phyloP scores from a whole-genome alignment of 2,888 invertebrate genomes.

The Tyria jacobaeae region DNA sequence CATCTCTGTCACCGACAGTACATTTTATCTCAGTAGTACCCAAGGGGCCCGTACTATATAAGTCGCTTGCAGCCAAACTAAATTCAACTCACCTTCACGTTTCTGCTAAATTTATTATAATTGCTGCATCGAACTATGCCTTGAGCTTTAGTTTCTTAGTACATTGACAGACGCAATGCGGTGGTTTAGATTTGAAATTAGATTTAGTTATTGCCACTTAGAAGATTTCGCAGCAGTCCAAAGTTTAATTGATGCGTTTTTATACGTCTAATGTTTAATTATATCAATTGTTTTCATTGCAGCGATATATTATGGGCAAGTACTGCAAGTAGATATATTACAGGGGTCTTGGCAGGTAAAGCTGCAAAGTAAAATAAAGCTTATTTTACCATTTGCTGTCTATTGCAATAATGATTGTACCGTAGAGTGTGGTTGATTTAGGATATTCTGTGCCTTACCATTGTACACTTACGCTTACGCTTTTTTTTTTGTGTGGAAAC shows the following conservation, averaged over 20 bases:
- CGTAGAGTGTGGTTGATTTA: too few relatives aligned
- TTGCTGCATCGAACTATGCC: constrained; percentile 56
- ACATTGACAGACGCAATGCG: constrained; percentile 36
- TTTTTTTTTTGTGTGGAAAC: too few relatives aligned
- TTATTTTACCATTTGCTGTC: too few relatives aligned
- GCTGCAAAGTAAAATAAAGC: too few relatives aligned
- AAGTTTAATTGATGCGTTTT: not conserved
- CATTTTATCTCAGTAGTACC: constrained; percentile 52
- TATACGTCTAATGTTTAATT: too few relatives aligned
- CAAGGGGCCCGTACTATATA: constrained; percentile 60
- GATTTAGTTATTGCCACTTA: not conserved
- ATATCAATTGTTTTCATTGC: too few relatives aligned
- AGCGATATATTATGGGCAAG: not conserved
- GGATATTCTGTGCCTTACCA: too few relatives aligned
- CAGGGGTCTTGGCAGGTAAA: too few relatives aligned
- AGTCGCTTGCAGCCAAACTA: constrained; percentile 62
- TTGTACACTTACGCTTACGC: too few relatives aligned
- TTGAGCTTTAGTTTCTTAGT: constrained; percentile 38
- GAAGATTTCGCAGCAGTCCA: not conserved
- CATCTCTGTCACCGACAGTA: constrained; percentile 31
- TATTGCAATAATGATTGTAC: too few relatives aligned
- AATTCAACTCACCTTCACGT: constrained; percentile 54
- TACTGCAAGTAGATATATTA: too few relatives aligned
- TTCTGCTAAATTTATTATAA: constrained; percentile 67
- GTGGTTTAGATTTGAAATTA: constrained; percentile 12